phyloP scores from a whole-genome alignment of 2,113 vertebrate species.

The Formicarius rufipectus region DNA sequence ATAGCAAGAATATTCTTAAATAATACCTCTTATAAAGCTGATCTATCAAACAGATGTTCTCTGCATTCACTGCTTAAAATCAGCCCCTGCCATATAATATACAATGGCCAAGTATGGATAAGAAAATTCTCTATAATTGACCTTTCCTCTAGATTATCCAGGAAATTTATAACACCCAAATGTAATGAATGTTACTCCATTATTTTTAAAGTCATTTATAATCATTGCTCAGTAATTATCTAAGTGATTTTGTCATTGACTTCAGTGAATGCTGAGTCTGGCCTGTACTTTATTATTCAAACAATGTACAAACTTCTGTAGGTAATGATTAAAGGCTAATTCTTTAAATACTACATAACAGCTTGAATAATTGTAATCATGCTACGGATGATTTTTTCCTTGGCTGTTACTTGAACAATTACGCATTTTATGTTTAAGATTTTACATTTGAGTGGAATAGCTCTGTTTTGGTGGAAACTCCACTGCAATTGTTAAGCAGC shows the following conservation, averaged over 20 bases:
- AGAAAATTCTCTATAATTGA: neutral
- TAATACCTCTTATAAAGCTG: neutral
- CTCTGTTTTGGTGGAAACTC: neutral
- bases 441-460: neutral
- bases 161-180: neutral
- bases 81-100: neutral
- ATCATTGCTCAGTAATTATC: neutral
- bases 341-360: neutral
- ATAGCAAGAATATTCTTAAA: neutral
- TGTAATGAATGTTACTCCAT: neutral
- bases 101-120: neutral
- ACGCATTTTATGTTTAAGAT: neutral
- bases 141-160: neutral
- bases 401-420: neutral
- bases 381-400: neutral
- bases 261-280: neutral
- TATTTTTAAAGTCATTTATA: neutral
- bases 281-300: neutral
- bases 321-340: neutral
- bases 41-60: neutral
- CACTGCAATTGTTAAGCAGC: neutral
- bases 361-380: neutral
- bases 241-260: neutral
- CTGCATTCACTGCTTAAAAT: neutral
- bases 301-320: neutral